phyloP scores from a whole-genome alignment of 2,888 invertebrate species.

The Eupeodes luniger region DNA sequence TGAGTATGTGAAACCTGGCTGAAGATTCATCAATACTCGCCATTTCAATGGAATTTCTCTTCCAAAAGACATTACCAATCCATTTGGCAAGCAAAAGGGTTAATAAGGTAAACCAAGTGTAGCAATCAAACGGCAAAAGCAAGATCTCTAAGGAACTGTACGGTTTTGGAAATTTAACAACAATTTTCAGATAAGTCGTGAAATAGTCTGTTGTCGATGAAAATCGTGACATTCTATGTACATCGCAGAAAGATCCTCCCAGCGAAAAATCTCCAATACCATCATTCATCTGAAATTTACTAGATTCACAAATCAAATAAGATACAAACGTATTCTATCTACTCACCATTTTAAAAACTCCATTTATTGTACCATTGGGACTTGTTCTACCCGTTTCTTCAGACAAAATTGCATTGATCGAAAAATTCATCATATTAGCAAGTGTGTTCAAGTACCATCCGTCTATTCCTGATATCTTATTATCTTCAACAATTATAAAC shows the following conservation, averaged over 20 bases:
- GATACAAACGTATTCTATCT: neutral
- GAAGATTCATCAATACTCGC: neutral
- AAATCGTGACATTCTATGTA: constrained; percentile 7
- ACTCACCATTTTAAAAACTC: constrained; percentile 37
- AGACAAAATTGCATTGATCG: neutral
- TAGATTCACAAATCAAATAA: no score
- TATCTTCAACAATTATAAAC: neutral
- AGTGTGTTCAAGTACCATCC: constrained; percentile 1
- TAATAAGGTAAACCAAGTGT: constrained; percentile 17
- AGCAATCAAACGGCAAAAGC: constrained; percentile 34
- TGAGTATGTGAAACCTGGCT: neutral
- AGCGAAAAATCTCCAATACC: constrained; percentile 13
- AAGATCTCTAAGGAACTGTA: constrained; percentile 27
- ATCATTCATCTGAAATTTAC: constrained; percentile 12
- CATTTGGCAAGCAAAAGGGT: neutral
- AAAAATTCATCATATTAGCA: constrained; percentile 7
- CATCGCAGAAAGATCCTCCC: constrained; percentile 17
- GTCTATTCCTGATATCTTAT: constrained; percentile 4
- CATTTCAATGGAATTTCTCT: neutral
- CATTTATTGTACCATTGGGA: neutral
- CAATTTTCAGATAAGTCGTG: neutral
- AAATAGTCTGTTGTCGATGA: constrained; percentile 24
- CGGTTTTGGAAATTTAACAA: constrained; percentile 9
- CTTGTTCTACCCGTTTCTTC: constrained; percentile 4
- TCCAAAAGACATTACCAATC: neutral